Evolutionary conservation across 2,888 invertebrate genomes (phyloP), one percentile per base, ranked within the genome.

Genomic region (Thereva unica): DNA sequence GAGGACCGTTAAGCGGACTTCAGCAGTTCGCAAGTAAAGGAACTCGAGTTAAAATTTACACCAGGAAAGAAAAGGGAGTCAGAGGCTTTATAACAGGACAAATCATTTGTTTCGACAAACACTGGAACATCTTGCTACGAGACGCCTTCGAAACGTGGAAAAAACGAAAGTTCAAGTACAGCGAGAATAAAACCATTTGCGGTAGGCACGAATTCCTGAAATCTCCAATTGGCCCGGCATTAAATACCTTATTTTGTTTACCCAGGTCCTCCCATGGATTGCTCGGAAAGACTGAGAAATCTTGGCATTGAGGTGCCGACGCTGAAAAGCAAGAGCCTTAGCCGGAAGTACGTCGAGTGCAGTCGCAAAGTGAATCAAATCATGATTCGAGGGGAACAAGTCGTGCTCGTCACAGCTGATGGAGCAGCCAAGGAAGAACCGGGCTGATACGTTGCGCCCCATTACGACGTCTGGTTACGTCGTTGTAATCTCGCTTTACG

Each of bases 41-140:
- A 5, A 53, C 61, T 1, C 72, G 73, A 3, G 68, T 81, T 2
- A 75, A 74, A 42, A 74, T 80, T 50, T 85, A 87, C 75, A 91
- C 92, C 0, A 85, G 96, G 64, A 87, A 87, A 72, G 87, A 86
- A 35, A 83, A 82, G 44, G 87, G 88, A 8, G 81, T 95, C 35
- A 84, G 95, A 65, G 95, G 96, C 3, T 86, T 85, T 69, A 86
- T 93, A 68, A 86, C 87, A 69, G 97, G 92, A 1, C 89, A 86
- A 72, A 81, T 97, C 37, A 85, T 89, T 12, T 92, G 92, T 3
- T 97, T 93, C 79, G 97, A 97, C 81, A 95, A 92, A 77, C 94
- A 95, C 78, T 95, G 94, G 91, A 97, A 97, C 82, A 79, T 97
- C 73, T 89, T 92, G 4, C 81, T 97, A 63, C 85, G 85, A 66